These are phyloP conservation scores for Listronotus oregonensis DNA, from an alignment of 1,140 invertebrate genomes.

Conservation along the genomic window DNA sequence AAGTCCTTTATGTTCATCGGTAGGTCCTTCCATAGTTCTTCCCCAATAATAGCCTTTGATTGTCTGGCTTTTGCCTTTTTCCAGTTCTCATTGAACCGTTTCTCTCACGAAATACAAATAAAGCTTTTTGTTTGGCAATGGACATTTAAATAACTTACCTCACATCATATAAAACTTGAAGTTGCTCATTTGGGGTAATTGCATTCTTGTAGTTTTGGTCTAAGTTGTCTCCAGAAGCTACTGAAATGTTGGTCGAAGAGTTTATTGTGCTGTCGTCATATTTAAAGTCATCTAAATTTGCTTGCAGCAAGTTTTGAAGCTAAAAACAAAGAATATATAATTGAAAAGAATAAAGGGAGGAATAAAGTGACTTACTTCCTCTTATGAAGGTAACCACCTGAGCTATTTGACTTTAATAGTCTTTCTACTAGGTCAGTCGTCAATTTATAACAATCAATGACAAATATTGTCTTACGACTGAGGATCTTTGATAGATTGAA, in stretches of 20 bases:
- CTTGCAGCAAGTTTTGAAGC: constrained; percentile 49
- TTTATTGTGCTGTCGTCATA: constrained; percentile 54
- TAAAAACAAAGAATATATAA: constrained; percentile 33
- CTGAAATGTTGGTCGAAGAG: constrained; percentile 50
- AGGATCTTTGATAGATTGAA: no score
- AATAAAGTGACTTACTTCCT: not conserved
- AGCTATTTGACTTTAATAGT: not conserved
- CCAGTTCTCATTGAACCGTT: no score
- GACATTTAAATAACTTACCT: constrained; percentile 12
- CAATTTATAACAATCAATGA: not conserved
- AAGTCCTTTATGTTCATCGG: no score
- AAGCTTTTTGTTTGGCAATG: no score
- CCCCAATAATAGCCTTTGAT: no score
- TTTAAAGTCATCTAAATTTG: constrained; percentile 51
- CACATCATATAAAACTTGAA: constrained; percentile 53
- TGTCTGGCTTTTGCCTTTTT: no score
- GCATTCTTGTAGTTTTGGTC: constrained; percentile 46
- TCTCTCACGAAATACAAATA: no score
- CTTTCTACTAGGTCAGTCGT: no score
- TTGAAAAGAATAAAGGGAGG: not conserved
- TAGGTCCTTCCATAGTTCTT: no score
- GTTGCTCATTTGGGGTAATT: constrained; percentile 47
- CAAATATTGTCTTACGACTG: not conserved
- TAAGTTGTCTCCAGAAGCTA: constrained; percentile 36
- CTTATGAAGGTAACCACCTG: not conserved